Conservation (phyloP, 2,797 vertebrate species). For the Notolabrus celidotus region DNA sequence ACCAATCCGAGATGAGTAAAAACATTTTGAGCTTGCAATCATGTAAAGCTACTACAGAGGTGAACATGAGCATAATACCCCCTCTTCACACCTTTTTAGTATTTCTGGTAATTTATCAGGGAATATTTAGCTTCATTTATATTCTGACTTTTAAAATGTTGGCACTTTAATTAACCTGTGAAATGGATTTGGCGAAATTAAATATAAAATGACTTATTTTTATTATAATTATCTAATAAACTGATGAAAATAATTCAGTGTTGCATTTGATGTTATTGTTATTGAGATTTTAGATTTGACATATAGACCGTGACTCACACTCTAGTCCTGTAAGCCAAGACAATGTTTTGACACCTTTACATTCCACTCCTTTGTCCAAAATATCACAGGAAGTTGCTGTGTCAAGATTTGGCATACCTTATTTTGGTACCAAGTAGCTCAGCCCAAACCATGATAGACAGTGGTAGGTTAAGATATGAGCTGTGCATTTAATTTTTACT, state of each 20-base stretch:
- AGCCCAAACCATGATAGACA: too few relatives aligned
- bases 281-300: constrained; percentile 1
- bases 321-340: not conserved
- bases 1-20: too few relatives aligned
- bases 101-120: constrained; percentile 30
- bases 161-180: constrained; percentile 61
- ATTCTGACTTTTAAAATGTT: constrained; percentile 22
- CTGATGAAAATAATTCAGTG: constrained; percentile 7
- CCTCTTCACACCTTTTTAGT: not conserved
- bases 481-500: too few relatives aligned
- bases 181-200: constrained; percentile 16
- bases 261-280: not conserved
- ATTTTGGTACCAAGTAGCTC: too few relatives aligned
- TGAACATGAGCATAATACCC: too few relatives aligned
- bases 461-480: too few relatives aligned
- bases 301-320: not conserved
- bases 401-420: too few relatives aligned
- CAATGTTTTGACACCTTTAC: too few relatives aligned
- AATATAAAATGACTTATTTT: constrained; percentile 43
- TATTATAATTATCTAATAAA: constrained; percentile 64
- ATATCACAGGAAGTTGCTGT: too few relatives aligned
- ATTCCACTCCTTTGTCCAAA: too few relatives aligned
- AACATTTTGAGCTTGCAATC: too few relatives aligned
- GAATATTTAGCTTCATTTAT: constrained; percentile 27
- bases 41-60: too few relatives aligned